Percentiles rank a stretch among this genome's conserved stretches.
Evolutionary conservation across 2,797 vertebrate genomes (phyloP).

Genomic region (Myotis planiceps): DNA sequence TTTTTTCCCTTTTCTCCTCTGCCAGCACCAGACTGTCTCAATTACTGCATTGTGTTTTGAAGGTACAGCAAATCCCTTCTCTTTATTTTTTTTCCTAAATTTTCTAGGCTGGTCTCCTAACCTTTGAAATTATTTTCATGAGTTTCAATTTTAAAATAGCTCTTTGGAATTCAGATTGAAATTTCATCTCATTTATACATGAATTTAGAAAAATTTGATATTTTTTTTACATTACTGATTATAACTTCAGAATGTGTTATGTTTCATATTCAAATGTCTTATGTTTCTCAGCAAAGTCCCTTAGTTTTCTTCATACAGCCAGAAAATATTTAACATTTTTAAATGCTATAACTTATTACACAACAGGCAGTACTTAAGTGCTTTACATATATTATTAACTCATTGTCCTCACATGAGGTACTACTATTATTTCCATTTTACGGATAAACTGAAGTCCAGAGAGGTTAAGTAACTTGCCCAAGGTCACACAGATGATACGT

Average conservation of each 20-base stretch:
- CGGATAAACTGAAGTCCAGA: not conserved
- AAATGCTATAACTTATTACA: not conserved
- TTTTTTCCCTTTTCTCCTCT: constrained; percentile 38
- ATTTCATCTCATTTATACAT: constrained; percentile 28
- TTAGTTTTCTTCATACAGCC: not conserved
- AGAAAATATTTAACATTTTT: not conserved
- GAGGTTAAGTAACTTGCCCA: not conserved
- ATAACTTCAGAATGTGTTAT: not conserved
- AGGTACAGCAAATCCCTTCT: not conserved
- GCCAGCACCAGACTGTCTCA: not conserved
- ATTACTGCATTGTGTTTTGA: not conserved
- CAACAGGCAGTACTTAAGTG: not conserved
- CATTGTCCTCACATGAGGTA: not conserved
- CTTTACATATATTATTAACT: not conserved
- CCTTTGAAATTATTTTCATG: constrained; percentile 33
- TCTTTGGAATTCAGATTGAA: not conserved
- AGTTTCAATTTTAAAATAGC: constrained; percentile 25
- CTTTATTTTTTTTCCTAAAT: not conserved
- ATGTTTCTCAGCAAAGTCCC: constrained; percentile 3
- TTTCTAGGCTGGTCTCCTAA: not conserved
- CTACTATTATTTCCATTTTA: not conserved
- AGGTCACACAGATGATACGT: not conserved
- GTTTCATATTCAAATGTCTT: not conserved
- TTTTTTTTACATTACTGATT: not conserved
- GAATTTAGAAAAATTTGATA: not conserved